Evolutionary conservation across 2,797 vertebrate genomes (phyloP).

Genomic region (Gallinago solitaria): DNA sequence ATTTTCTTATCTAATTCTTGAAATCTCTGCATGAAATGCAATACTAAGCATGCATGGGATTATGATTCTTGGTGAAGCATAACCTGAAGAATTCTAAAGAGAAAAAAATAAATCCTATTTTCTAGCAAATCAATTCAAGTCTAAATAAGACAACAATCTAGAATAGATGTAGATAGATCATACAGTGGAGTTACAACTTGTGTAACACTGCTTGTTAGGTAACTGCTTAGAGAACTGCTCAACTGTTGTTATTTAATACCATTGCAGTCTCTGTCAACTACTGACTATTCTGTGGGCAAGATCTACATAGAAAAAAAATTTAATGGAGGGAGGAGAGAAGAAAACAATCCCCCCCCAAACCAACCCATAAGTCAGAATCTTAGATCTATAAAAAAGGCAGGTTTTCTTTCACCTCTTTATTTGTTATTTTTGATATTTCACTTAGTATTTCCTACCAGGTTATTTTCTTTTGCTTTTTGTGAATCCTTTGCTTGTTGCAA

Average conservation of each 20-base stretch:
- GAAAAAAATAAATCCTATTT: neutral
- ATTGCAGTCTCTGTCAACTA: neutral
- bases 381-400: neutral
- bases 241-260: neutral
- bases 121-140: neutral
- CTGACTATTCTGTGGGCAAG: neutral
- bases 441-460: neutral
- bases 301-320: neutral
- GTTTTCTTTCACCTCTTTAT: neutral
- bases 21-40: neutral
- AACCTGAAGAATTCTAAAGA: neutral
- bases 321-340: neutral
- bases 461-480: neutral
- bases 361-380: neutral
- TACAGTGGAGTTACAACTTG: neutral
- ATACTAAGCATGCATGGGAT: neutral
- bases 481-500: neutral
- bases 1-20: neutral
- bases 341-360: neutral
- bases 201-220: neutral
- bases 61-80: neutral
- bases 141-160: neutral
- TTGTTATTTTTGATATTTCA: neutral
- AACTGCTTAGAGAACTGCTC: neutral
- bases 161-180: neutral